Evolutionary conservation across 2,888 invertebrate species (phyloP).

Genomic region (Yponomeuta sedellus): DNA sequence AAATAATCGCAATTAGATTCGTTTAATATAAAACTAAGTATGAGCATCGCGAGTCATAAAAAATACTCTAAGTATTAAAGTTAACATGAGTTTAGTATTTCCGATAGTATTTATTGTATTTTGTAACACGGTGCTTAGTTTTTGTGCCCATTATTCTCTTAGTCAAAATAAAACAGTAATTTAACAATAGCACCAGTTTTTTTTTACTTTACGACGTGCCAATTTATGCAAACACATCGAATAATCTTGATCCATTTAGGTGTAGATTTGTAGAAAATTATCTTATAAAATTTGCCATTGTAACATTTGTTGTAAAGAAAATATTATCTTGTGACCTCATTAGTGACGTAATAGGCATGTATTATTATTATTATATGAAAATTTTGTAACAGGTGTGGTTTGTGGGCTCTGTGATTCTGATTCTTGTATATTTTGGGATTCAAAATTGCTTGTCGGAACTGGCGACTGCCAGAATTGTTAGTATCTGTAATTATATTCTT

Average conservation of each 20-base stretch:
- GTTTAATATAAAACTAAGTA: too few relatives aligned
- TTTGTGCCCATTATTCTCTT: neutral
- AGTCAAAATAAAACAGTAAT: neutral
- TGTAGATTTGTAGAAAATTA: neutral
- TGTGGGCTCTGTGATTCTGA: neutral
- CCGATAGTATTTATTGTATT: neutral
- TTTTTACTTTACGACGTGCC: neutral
- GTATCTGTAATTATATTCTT: too few relatives aligned
- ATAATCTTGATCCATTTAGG: neutral
- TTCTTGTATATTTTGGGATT: neutral
- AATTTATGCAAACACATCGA: neutral
- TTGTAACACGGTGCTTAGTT: neutral
- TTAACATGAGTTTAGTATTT: neutral
- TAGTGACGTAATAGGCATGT: neutral
- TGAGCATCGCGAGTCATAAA: too few relatives aligned
- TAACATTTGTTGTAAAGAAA: too few relatives aligned
- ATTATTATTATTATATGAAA: neutral
- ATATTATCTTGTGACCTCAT: conserved; percentile 5
- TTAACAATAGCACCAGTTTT: neutral
- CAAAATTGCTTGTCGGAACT: neutral
- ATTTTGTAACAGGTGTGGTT: neutral
- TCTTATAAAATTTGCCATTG: neutral
- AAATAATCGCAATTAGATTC: too few relatives aligned
- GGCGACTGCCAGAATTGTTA: neutral
- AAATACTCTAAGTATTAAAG: neutral